These are phyloP conservation scores for Adelges cooleyi DNA, from an alignment of 1,140 invertebrate species.

Conservation along the genomic window DNA sequence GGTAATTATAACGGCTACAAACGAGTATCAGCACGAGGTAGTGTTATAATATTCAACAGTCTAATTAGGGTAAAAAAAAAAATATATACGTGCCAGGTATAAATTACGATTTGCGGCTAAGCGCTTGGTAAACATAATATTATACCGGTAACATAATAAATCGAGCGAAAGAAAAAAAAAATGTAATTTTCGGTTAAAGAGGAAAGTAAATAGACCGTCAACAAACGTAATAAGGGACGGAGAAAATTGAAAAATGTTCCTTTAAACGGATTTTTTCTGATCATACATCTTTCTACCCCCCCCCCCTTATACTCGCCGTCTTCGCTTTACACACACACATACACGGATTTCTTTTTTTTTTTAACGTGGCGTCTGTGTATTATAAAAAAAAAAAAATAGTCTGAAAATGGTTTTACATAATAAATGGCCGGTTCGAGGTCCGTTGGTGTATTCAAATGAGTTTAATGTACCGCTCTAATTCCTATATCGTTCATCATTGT, in stretches of 20 bases:
- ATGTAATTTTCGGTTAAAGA: conserved; percentile 19
- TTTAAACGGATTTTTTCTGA: conserved; percentile 23
- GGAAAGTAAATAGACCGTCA: conserved; percentile 11
- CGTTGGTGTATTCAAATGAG: conserved; percentile 27
- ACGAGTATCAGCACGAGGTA: no score
- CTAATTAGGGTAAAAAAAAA: no score
- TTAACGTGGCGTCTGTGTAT: neutral
- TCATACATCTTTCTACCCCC: neutral
- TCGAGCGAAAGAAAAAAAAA: neutral
- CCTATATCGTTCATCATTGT: conserved; percentile 27
- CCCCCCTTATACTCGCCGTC: no score
- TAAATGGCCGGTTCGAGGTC: conserved; percentile 21
- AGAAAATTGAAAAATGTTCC: conserved; percentile 18
- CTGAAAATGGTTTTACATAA: conserved; percentile 25
- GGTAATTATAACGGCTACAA: no score
- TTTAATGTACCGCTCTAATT: conserved; percentile 29
- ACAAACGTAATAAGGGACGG: conserved; percentile 18
- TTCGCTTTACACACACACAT: neutral
- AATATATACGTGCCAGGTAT: no score
- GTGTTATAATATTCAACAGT: no score
- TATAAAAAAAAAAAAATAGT: conserved; percentile 7
- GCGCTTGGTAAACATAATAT: no score
- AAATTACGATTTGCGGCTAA: no score
- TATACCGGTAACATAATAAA: no score
- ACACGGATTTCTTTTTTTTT: neutral